Base-by-base conservation (phyloP, 2,797 vertebrate species). In the Borostomias antarcticus region DNA sequence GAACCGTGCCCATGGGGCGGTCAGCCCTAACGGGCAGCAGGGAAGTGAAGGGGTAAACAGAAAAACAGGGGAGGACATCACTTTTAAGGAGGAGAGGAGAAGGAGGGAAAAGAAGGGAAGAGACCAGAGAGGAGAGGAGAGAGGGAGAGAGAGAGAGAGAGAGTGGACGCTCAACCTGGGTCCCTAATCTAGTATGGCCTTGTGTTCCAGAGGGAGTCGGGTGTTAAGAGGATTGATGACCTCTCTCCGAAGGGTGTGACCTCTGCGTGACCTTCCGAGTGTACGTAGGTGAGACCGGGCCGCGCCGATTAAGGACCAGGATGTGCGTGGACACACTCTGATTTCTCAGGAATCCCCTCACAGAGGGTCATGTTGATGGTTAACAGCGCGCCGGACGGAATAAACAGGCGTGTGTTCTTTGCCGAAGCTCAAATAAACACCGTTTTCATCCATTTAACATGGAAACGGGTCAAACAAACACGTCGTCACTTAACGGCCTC, bases 341-440 rank as follows among this genome's bases (percentile, higher is more conserved):
- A 88, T 85, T 87, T 84, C 17, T 82, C 86, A 89, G 89, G 89
- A 91, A 88, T 88, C 87, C 64, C 68, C 83, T 91, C 85, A 85
- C 90, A 87, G 81, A 78, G 77, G 78, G 81, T 82, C 83, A 69
- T 76, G 85, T 67, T 83, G 86, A 86, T 68, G 79, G 75, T 79
- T 70, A 71, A 72, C 74, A 57, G 77, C 82, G 88, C 82, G 87
- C 78, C 72, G 77, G 56, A 79, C 76, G 75, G 82, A 89, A 87
- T 89, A 87, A 90, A 90, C 87, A 90, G 78, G 77, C 82, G 80
- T 40, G 80, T 9, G 73, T 56, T 76, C 71, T 71, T 69, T 62
- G 65, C 63, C 67, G 66, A 8, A 60, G 68, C 80, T 86, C 74
- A 83, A 84, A 87, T 84, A 89, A 89, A 91, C 85, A 86, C 73